Conservation (phyloP, 1,140 invertebrate genomes). For the Watersipora subatra region DNA sequence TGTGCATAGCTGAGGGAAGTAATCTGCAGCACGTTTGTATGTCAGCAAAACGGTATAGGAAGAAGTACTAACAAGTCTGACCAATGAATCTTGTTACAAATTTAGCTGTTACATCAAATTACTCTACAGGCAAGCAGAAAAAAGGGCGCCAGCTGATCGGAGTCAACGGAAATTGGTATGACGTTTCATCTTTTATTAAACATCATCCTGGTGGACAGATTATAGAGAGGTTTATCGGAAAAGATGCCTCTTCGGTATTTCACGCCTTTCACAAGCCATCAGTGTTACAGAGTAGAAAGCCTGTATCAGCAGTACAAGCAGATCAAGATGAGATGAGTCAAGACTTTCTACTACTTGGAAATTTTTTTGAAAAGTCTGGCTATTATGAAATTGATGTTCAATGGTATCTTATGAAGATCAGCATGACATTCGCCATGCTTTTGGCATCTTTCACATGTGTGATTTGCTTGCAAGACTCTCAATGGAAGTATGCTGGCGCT, state of each 20-base stretch:
- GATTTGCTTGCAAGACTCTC: neutral
- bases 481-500: constrained; percentile 6
- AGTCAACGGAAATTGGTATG: constrained; percentile 11
- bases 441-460: neutral
- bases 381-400: constrained; percentile 7
- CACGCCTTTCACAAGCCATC: constrained; percentile 7
- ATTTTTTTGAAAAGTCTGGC: constrained; percentile 6
- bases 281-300: constrained; percentile 7
- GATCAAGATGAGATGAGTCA: neutral
- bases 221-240: constrained; percentile 10
- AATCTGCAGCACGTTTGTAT: too few species aligned
- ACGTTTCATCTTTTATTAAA: constrained; percentile 9
- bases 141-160: constrained; percentile 9
- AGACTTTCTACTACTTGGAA: constrained; percentile 3
- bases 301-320: constrained; percentile 3
- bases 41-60: too few species aligned
- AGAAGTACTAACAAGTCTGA: too few species aligned
- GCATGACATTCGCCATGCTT: constrained; percentile 4
- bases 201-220: constrained; percentile 9
- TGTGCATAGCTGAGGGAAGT: too few species aligned
- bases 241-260: constrained; percentile 10
- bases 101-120: too few species aligned
- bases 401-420: constrained; percentile 8
- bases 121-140: too few species aligned
- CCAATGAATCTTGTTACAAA: too few species aligned